Percentiles rank a stretch among this genome's conserved stretches.
These are phyloP conservation scores for Caenorhabditis inopinata DNA, from an alignment of 1,140 invertebrate species.

Conservation along the genomic window DNA sequence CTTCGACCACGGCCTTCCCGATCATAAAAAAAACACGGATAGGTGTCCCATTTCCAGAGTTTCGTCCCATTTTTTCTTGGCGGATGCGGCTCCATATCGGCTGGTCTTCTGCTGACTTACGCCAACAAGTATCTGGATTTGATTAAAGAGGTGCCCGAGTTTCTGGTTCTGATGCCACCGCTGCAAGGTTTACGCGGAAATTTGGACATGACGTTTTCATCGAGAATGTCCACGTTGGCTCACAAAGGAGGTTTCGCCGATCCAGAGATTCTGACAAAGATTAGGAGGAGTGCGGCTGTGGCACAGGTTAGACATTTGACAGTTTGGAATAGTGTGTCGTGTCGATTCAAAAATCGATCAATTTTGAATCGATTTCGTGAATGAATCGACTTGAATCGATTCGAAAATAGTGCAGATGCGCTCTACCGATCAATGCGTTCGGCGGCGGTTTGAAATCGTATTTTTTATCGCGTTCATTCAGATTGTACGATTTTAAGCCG, in stretches of 20 bases:
- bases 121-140: background rate
- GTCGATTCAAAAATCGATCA: too few relatives aligned
- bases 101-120: background rate
- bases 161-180: background rate
- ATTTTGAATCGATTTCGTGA: too few relatives aligned
- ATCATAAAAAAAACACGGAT: too few relatives aligned
- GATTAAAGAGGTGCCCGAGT: background rate
- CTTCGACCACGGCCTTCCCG: too few relatives aligned
- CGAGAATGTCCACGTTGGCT: constrained; percentile 6
- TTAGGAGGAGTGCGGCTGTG: background rate
- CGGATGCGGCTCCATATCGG: background rate
- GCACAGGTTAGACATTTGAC: too few relatives aligned
- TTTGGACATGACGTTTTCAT: constrained; percentile 9
- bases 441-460: too few relatives aligned
- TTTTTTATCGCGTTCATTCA: too few relatives aligned
- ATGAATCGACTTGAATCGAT: too few relatives aligned
- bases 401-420: too few relatives aligned
- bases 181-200: constrained; percentile 13
- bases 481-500: too few relatives aligned
- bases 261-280: background rate
- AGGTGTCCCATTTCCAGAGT: constrained; percentile 7
- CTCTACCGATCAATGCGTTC: too few relatives aligned
- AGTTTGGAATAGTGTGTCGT: too few relatives aligned
- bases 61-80: constrained; percentile 4
- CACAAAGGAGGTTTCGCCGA: background rate